Evolutionary conservation across 2,888 invertebrate genomes (phyloP).

Genomic region (Petrolisthes cinctipes): DNA sequence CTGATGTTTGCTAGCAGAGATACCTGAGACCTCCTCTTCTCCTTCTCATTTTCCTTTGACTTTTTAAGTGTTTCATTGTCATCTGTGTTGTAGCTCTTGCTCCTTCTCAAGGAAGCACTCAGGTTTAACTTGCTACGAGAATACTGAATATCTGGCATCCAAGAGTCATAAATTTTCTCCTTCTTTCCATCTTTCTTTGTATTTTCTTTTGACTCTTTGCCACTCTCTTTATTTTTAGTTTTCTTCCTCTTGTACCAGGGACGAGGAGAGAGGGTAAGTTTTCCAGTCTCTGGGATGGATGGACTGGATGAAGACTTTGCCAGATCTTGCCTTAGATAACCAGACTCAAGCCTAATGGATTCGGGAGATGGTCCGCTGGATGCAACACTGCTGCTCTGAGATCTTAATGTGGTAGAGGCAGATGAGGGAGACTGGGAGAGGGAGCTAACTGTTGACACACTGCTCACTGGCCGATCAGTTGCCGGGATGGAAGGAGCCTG

Average conservation of each 20-base stretch:
- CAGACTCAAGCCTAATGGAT: conserved; percentile 47
- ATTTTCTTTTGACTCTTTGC: conserved; percentile 28
- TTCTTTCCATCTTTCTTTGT: conserved; percentile 38
- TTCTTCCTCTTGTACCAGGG: conserved; percentile 65
- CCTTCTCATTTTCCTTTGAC: conserved; percentile 51
- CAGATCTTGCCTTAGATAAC: conserved; percentile 40
- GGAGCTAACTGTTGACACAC: conserved; percentile 51
- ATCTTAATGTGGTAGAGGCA: conserved; percentile 51
- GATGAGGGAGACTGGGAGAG: conserved; percentile 52
- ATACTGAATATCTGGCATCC: conserved; percentile 65
- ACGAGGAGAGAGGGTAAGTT: conserved; percentile 53
- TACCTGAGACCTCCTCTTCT: conserved; percentile 58
- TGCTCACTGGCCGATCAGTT: conserved; percentile 46
- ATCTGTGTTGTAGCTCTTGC: conserved; percentile 20
- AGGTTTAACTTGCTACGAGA: conserved; percentile 44
- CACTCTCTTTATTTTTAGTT: conserved; percentile 40
- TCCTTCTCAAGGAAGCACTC: conserved; percentile 29
- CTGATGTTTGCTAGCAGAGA: conserved; percentile 61
- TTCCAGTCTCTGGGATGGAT: conserved; percentile 38
- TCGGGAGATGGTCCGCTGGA: conserved; percentile 46
- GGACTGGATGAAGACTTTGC: conserved; percentile 46
- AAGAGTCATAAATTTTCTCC: conserved; percentile 55
- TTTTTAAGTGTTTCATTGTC: conserved; percentile 35
- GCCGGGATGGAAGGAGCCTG: conserved; percentile 7
- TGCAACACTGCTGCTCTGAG: conserved; percentile 45